Base-by-base conservation (phyloP, 2,797 vertebrate species). In the Basileuterus tristriatus region DNA sequence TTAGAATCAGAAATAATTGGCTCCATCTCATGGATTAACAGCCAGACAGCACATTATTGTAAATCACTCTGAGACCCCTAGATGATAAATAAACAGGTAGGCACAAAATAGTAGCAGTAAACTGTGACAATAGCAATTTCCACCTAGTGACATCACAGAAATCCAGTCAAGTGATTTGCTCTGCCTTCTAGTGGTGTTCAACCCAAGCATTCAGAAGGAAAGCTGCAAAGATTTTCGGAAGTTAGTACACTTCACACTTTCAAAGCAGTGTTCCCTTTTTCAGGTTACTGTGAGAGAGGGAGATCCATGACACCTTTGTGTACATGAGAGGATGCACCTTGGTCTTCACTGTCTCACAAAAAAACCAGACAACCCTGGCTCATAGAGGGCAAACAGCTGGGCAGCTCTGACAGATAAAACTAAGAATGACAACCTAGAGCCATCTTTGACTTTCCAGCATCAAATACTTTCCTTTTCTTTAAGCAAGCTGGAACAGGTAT, bases 51-150 rank as follows among this genome's bases (percentile, higher is more conserved):
- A 60, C 11, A 11, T 36, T 67, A 72, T 37, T 90, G 53, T 81
- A 74, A 93, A 85, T n/a, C 58, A 43, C 44, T 64, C 36, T 75
- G 60, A 85, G 71, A 90, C 68, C 49, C 50, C 16, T 23, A 53
- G 34, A 75, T 82, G 91, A 94, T 79, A 96, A 87, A 87, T 87
- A 69, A 75, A 89, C 29, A 36, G 43, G 34, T 36, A 92, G 47
- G 70, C 52, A 46, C 65, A 90, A 92, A 83, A 55, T 8, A 70
- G 32, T 44, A 87, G 23, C 52, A 70, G 29, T 64, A 91, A 93
- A 68, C 41, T 15, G 11, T 74, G 68, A 83, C 46, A 89, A 55
- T 9, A 62, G n/a, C 18, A n/a, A 83, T 83, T 83, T 83, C 58
- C 37, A 44, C 13, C 30, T 59, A 69, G 43, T 52, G 70, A 63